Evolutionary conservation across 2,888 invertebrate genomes (phyloP), one percentile per base, ranked within the genome.

Genomic region (Craniophora ligustri): DNA sequence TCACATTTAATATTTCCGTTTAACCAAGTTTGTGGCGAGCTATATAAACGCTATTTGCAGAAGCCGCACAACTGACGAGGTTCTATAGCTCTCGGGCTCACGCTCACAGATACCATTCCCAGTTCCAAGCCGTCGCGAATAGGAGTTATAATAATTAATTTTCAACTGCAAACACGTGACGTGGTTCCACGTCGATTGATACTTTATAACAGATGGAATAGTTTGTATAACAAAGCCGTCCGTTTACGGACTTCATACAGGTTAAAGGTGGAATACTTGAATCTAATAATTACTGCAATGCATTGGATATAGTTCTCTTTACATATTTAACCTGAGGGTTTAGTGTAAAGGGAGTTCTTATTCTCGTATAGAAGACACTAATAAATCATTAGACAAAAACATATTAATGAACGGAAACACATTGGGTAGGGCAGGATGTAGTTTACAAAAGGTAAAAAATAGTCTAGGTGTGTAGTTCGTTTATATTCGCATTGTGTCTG

Each of bases 11-110:
- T 75, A 76, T 70, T 77, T 59, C 63, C 55, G 48, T 36, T 60
- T 41, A 76, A 71, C 60, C 40, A 74, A 77, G 76, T 77, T 79
- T 73, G 80, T 71, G 77, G 69, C 61, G 71, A 79, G 81, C 78
- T 76, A 84, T 87, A 88, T n/a, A n/a, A 87, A 85, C 76, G 76
- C 79, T 87, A 87, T 86, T 87, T 85, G 82, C 82, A 83, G 89
- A 88, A 88, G 86, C 88, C 86, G 78, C 86, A 86, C 78, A 84
- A 84, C 79, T 76, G 76, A 67, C 71, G 41, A 45, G 21, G 23
- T 45, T 32, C 72, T 72, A 67, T 72, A 69, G 72, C 72, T 79
- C 64, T 53, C 55, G 5, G 72, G 69, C 79, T 70, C 70, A 72
- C 60, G 73, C 63, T 55, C 54, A 68, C 61, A 58, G 58, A 62